Evolutionary conservation across 2,888 invertebrate species (phyloP).

Genomic region (Zaprionus bogoriensis): DNA sequence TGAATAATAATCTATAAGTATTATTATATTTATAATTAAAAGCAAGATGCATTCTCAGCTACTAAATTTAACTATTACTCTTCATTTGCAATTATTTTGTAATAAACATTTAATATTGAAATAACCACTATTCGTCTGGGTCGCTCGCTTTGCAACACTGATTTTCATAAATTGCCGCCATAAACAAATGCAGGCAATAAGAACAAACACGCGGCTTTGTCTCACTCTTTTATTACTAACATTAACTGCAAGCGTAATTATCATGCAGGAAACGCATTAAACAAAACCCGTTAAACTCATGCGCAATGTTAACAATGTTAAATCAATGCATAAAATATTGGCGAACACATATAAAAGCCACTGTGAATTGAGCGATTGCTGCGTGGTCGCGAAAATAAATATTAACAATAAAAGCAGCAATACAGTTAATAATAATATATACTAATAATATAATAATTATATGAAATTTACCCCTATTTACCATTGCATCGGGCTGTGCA

Average conservation of each 20-base stretch:
- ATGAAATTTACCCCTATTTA: not conserved
- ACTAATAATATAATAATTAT: not conserved
- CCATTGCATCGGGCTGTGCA: not conserved
- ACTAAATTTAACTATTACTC: not conserved
- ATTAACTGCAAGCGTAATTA: not conserved
- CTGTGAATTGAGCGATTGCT: not conserved
- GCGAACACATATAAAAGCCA: conserved; percentile 9
- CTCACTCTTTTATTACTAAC: not conserved
- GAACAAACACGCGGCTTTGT: not conserved
- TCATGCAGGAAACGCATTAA: not conserved
- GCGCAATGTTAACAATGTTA: not conserved
- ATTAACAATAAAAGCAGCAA: too few relatives aligned
- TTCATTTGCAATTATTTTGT: not conserved
- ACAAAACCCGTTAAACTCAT: not conserved
- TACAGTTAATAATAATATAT: not conserved
- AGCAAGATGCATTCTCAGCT: not conserved
- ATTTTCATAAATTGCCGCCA: conserved; percentile 22
- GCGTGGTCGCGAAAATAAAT: too few relatives aligned
- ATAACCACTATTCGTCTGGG: not conserved
- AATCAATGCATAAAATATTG: conserved; percentile 4
- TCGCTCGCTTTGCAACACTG: not conserved
- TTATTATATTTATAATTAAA: not conserved
- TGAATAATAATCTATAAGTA: not conserved
- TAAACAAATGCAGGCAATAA: not conserved
- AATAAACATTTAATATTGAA: not conserved